Conservation (phyloP, 1,140 invertebrate genomes). For the Platyscapa corneri region DNA sequence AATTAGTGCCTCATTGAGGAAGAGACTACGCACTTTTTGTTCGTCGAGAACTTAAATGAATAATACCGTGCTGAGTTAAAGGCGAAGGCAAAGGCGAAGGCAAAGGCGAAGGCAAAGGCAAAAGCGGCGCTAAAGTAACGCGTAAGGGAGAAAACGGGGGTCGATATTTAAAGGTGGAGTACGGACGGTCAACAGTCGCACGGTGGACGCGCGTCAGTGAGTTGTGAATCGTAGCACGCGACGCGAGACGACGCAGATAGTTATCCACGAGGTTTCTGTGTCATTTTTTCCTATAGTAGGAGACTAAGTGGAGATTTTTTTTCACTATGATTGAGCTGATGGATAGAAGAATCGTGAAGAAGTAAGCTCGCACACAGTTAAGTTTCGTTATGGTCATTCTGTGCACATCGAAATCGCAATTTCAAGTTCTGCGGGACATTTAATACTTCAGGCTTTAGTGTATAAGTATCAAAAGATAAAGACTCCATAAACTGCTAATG, state of each 20-base stretch:
- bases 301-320: not conserved
- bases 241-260: not conserved
- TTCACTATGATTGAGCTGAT: too few species aligned
- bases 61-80: conserved; percentile 18
- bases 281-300: not conserved
- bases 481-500: too few species aligned
- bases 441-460: too few species aligned
- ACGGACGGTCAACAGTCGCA: conserved; percentile 63
- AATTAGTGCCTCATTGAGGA: too few species aligned
- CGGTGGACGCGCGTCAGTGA: conserved; percentile 51
- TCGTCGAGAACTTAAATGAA: not conserved
- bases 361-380: too few species aligned
- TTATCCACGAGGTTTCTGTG: not conserved
- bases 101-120: too few species aligned
- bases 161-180: conserved; percentile 45
- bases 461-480: too few species aligned
- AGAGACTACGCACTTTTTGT: not conserved
- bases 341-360: too few species aligned
- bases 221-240: not conserved
- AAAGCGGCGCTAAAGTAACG: not conserved
- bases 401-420: too few species aligned
- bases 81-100: conserved; percentile 29
- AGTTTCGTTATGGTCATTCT: too few species aligned
- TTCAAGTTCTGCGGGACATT: too few species aligned
- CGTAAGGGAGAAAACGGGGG: not conserved